Conservation (phyloP, 2,888 invertebrate species). For the Sepiola atlantica region DNA sequence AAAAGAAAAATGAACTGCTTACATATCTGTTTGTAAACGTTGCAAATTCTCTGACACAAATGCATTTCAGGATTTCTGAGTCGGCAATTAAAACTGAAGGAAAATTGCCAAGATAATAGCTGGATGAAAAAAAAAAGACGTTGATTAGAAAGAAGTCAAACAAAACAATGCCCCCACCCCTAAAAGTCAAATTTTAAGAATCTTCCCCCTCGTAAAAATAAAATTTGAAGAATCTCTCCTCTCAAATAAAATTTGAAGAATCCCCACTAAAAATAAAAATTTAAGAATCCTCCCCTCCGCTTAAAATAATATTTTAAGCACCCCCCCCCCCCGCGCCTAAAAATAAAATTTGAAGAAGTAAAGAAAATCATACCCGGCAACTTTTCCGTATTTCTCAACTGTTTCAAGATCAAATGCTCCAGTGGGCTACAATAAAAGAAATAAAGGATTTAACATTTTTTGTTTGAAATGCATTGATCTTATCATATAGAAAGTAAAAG, state of each 20-base stretch:
- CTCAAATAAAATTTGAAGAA: no score
- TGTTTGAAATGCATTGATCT: no score
- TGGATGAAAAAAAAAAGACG: not conserved
- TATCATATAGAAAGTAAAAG: no score
- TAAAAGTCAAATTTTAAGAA: not conserved
- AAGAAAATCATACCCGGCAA: not conserved
- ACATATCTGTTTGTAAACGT: constrained; percentile 55
- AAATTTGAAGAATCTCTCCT: not conserved
- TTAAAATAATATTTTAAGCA: no score
- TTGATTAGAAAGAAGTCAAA: no score
- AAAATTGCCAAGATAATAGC: not conserved
- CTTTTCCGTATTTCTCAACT: not conserved
- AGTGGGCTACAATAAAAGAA: not conserved
- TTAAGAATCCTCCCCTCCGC: no score
- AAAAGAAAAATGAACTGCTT: constrained; percentile 45
- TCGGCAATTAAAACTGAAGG: constrained; percentile 53
- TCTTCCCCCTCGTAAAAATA: not conserved
- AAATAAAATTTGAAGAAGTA: not conserved
- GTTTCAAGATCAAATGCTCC: not conserved
- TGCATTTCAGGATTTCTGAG: constrained; percentile 53
- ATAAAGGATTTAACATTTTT: not conserved
- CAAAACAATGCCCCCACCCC: no score
- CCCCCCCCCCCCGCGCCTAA: no score
- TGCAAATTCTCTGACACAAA: constrained; percentile 57
- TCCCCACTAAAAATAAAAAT: no score